Percentiles rank a stretch among this genome's conserved stretches.
These are phyloP conservation scores for Eulemur macaco DNA, from an alignment of 2,113 vertebrate species.

Conservation along the genomic window DNA sequence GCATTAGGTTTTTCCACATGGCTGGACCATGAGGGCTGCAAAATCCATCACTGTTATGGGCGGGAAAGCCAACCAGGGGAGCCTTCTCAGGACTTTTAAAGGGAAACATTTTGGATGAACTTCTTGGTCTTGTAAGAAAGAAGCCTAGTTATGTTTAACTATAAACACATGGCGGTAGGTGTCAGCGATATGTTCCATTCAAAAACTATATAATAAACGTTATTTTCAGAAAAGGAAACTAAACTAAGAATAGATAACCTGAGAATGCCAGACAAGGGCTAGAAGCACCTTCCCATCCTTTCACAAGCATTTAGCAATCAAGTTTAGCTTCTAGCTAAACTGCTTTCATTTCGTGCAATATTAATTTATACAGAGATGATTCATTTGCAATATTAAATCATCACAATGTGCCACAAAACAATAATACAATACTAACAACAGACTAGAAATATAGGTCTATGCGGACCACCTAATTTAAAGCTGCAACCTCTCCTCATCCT, in stretches of 20 bases:
- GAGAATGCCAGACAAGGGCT: background rate
- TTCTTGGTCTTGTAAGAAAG: constrained; percentile 36
- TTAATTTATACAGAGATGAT: constrained; percentile 8
- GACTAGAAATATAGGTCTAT: background rate
- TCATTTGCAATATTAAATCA: background rate
- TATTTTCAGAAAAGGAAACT: constrained; percentile 57
- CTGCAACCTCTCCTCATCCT: background rate
- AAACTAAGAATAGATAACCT: constrained; percentile 35
- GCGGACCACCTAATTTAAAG: background rate
- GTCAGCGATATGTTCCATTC: constrained; percentile 8
- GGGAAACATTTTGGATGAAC: constrained; percentile 48
- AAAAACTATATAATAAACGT: constrained; percentile 28
- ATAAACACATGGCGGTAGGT: constrained; percentile 53
- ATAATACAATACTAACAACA: background rate
- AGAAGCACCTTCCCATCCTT: background rate
- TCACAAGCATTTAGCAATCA: background rate
- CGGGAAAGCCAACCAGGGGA: constrained; percentile 2
- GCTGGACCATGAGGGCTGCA: constrained; percentile 13
- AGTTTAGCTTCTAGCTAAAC: background rate
- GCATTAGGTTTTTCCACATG: constrained; percentile 16
- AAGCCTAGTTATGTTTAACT: constrained; percentile 55
- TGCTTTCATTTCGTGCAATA: background rate
- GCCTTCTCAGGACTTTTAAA: constrained; percentile 40
- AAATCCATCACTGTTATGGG: constrained; percentile 18
- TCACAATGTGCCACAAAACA: background rate